Conservation (phyloP, 2,113 vertebrate species). For the Lagopus muta region DNA sequence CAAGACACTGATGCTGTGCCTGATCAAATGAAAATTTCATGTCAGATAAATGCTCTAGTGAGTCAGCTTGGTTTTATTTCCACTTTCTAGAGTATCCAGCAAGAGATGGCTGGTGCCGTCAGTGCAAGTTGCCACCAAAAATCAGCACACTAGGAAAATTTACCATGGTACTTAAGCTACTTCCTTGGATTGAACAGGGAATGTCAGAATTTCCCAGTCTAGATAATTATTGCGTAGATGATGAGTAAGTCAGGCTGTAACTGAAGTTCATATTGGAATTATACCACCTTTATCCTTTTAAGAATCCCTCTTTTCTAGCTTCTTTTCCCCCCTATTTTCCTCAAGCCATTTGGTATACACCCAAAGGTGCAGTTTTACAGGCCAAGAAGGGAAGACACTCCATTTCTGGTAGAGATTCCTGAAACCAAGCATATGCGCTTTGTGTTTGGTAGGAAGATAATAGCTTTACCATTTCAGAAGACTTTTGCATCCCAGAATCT, state of each 20-base stretch:
- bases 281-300: background rate
- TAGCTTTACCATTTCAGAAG: background rate
- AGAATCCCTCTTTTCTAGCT: background rate
- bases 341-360: background rate
- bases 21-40: conserved; percentile 55
- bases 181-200: background rate
- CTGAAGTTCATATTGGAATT: background rate
- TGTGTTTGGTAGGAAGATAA: background rate
- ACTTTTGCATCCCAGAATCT: background rate
- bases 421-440: background rate
- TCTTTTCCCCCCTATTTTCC: background rate
- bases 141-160: background rate
- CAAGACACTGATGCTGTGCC: background rate
- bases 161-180: background rate
- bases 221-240: background rate
- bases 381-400: background rate
- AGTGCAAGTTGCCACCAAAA: conserved; percentile 11
- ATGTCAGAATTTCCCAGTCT: background rate
- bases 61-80: conserved; percentile 34
- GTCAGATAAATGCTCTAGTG: background rate
- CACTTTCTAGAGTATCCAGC: background rate
- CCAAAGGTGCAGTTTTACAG: background rate
- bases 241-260: background rate
- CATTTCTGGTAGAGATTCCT: background rate
- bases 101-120: background rate